A percentile compares a stretch with the other conserved stretches of the same genome.
Evolutionary conservation across 2,113 vertebrate species (phyloP).

Genomic region (Cyprinus carpio): DNA sequence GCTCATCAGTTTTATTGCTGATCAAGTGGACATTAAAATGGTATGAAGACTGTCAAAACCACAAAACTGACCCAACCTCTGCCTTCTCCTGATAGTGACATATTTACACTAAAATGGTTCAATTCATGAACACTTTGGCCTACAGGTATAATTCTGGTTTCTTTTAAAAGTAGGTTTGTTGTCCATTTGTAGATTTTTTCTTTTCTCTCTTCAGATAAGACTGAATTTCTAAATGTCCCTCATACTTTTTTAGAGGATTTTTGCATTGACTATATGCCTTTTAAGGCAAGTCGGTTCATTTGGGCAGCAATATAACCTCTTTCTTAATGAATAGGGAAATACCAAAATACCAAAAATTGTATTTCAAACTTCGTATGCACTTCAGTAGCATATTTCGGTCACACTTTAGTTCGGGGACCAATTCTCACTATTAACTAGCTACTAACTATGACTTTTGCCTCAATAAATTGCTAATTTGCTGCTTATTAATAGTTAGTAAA

Average conservation of each 20-base stretch:
- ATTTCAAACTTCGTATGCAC: too few relatives aligned
- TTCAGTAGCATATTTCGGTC: too few relatives aligned
- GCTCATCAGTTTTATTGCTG: constrained; percentile 25
- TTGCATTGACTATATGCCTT: neutral
- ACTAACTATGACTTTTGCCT: too few relatives aligned
- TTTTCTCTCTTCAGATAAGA: neutral
- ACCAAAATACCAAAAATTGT: neutral
- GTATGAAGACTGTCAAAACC: constrained; percentile 1
- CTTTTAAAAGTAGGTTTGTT: neutral
- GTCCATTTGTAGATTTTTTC: neutral
- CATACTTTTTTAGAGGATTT: neutral
- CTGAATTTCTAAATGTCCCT: neutral
- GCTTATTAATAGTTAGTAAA: too few relatives aligned
- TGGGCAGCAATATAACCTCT: neutral
- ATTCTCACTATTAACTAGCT: too few relatives aligned
- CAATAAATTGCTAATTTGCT: too few relatives aligned
- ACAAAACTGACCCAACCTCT: neutral
- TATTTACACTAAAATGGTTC: neutral
- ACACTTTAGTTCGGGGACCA: too few relatives aligned
- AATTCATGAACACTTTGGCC: neutral
- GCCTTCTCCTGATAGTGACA: neutral
- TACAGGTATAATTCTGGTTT: neutral
- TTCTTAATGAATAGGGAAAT: neutral
- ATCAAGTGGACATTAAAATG: neutral
- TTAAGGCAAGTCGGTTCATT: neutral